Conservation (phyloP, 2,888 invertebrate species). For the Hartigia nigra region DNA sequence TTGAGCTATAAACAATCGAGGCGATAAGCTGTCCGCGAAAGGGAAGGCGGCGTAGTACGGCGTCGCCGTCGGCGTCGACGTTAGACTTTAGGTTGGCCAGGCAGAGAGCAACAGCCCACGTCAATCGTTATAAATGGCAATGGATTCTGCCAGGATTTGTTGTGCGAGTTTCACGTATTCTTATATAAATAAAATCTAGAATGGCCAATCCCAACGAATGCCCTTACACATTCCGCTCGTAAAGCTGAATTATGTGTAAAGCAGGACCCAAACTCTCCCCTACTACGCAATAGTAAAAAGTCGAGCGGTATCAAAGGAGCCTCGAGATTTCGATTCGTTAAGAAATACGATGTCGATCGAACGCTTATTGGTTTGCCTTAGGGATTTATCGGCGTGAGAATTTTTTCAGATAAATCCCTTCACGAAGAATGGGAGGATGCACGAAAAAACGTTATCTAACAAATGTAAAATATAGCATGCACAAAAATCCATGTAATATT, state of each 20-base stretch:
- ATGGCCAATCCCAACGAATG: conserved; percentile 8
- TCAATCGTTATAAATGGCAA: conserved; percentile 43
- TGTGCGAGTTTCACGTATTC: conserved; percentile 29
- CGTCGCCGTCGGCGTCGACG: background rate
- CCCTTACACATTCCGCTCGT: conserved; percentile 25
- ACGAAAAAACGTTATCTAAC: background rate
- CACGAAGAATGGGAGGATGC: background rate
- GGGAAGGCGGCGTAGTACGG: conserved; percentile 17
- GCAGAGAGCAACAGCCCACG: conserved; percentile 26
- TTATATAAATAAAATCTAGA: conserved; percentile 39
- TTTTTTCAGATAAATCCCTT: background rate
- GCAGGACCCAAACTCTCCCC: background rate
- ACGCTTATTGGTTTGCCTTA: conserved; percentile 7
- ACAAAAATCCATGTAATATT: background rate
- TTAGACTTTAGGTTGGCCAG: background rate
- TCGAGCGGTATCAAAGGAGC: conserved; percentile 4
- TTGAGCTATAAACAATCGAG: conserved; percentile 49
- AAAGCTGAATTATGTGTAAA: conserved; percentile 47
- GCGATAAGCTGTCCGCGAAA: conserved; percentile 28
- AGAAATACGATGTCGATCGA: conserved; percentile 31
- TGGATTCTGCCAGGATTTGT: conserved; percentile 38
- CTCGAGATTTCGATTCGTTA: conserved; percentile 18
- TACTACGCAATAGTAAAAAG: conserved; percentile 15
- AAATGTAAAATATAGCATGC: background rate
- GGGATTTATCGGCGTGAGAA: background rate